Percentiles rank a stretch among this genome's conserved stretches.
Evolutionary conservation across 2,888 invertebrate genomes (phyloP).

Genomic region (Mesorhabditis belari): DNA sequence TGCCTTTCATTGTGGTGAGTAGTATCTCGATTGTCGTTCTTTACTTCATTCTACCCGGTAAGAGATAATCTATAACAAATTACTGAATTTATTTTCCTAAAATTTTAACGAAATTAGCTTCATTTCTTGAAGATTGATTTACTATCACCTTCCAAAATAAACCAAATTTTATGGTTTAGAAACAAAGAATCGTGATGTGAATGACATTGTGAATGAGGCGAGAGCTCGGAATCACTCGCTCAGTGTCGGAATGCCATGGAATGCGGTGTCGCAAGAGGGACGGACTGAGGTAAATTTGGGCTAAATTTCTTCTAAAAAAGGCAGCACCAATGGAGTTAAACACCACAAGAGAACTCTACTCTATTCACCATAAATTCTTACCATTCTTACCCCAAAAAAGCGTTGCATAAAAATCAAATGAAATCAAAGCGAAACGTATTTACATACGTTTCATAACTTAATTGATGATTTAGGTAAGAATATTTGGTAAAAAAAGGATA

Average conservation of each 20-base stretch:
- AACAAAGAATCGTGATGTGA: slow-evolving; percentile 29
- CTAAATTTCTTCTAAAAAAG: not conserved
- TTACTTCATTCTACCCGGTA: slow-evolving; percentile 44
- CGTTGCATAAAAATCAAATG: too few species aligned
- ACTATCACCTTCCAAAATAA: too few species aligned
- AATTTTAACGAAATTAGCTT: too few species aligned
- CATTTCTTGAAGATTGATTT: too few species aligned
- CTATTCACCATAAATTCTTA: too few species aligned
- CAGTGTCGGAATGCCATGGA: slow-evolving; percentile 30
- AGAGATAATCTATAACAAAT: not conserved
- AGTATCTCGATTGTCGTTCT: slow-evolving; percentile 32
- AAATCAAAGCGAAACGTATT: too few species aligned
- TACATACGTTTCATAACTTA: too few species aligned
- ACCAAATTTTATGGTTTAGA: slow-evolving; percentile 18
- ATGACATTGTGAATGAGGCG: slow-evolving; percentile 29
- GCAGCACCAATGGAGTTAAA: not conserved
- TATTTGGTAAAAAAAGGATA: too few species aligned
- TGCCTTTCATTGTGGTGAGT: slow-evolving; percentile 55
- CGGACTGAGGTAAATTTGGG: not conserved
- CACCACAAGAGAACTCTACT: not conserved
- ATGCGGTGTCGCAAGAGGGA: slow-evolving; percentile 10
- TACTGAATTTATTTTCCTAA: too few species aligned
- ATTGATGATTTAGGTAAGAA: too few species aligned
- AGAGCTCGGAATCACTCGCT: slow-evolving; percentile 25
- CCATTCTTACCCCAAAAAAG: too few species aligned